Percentiles rank a stretch among this genome's conserved stretches.
Conservation (phyloP, 2,113 vertebrate species). For the Myxocyprinus asiaticus region DNA sequence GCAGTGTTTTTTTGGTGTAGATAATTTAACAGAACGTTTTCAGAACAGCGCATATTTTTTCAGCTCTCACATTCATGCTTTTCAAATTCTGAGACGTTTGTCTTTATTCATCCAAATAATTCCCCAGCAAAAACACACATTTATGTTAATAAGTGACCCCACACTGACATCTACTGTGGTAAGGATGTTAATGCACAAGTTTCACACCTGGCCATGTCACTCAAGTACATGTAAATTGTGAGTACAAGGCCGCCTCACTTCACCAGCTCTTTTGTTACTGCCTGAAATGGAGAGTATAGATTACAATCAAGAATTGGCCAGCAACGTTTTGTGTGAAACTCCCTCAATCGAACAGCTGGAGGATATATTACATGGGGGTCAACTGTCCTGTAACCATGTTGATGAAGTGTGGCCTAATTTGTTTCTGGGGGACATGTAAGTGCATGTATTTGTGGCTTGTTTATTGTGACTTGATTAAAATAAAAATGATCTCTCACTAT, state of each 20-base stretch:
- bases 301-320: not conserved
- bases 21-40: no score
- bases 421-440: constrained; percentile 91
- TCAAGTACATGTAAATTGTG: constrained; percentile 9
- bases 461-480: not conserved
- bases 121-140: no score
- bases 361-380: constrained; percentile 78
- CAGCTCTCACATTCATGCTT: no score
- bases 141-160: no score
- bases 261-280: no score
- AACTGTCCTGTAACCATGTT: constrained; percentile 79
- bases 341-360: constrained; percentile 80
- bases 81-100: no score
- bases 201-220: constrained; percentile 51
- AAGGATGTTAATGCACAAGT: constrained; percentile 11
- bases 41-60: no score
- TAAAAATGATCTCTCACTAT: not conserved
- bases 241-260: no score
- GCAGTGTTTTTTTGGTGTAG: no score
- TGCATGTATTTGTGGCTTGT: constrained; percentile 43
- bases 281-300: constrained; percentile 23
- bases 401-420: constrained; percentile 94
- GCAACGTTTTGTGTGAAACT: constrained; percentile 6
- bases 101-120: no score
- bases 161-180: constrained; percentile 41